Conservation (phyloP, 1,140 invertebrate genomes). For the Bombus sibiricus region DNA sequence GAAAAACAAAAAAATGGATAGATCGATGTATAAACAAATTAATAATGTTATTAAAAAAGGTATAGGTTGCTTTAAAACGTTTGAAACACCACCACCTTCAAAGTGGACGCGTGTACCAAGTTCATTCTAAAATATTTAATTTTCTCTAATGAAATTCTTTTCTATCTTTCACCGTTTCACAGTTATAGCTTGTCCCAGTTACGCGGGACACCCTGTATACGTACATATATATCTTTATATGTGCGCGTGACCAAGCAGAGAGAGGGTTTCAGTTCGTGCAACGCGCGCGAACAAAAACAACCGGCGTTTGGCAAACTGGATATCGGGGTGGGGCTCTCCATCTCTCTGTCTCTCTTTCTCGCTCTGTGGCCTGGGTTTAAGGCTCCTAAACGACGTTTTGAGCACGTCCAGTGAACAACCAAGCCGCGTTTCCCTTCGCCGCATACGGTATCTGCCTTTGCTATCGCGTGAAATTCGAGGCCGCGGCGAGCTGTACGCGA, state of each 20-base stretch:
- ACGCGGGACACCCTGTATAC: background rate
- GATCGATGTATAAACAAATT: too few species aligned
- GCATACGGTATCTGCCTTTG: slow-evolving; percentile 39
- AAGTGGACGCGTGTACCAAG: too few species aligned
- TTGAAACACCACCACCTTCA: too few species aligned
- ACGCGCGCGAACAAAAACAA: slow-evolving; percentile 68
- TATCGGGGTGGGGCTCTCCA: slow-evolving; percentile 50
- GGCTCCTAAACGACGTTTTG: slow-evolving; percentile 63
- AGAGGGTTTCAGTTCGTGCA: slow-evolving; percentile 54
- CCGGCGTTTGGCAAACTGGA: slow-evolving; percentile 58
- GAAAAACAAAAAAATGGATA: too few species aligned
- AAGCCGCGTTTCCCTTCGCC: slow-evolving; percentile 28
- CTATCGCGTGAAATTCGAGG: slow-evolving; percentile 44
- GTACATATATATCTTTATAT: background rate
- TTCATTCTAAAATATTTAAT: too few species aligned
- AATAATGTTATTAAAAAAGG: too few species aligned
- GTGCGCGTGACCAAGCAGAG: slow-evolving; percentile 37
- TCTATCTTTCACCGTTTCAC: too few species aligned
- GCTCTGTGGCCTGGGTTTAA: slow-evolving; percentile 32
- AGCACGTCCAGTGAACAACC: slow-evolving; percentile 53
- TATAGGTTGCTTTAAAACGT: too few species aligned
- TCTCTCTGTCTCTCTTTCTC: background rate
- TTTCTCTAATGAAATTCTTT: too few species aligned
- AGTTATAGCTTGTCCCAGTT: too few species aligned
- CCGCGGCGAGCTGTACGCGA: slow-evolving; percentile 22